Evolutionary conservation across 1,140 invertebrate species (phyloP).

Genomic region (Camponotus vicinus): DNA sequence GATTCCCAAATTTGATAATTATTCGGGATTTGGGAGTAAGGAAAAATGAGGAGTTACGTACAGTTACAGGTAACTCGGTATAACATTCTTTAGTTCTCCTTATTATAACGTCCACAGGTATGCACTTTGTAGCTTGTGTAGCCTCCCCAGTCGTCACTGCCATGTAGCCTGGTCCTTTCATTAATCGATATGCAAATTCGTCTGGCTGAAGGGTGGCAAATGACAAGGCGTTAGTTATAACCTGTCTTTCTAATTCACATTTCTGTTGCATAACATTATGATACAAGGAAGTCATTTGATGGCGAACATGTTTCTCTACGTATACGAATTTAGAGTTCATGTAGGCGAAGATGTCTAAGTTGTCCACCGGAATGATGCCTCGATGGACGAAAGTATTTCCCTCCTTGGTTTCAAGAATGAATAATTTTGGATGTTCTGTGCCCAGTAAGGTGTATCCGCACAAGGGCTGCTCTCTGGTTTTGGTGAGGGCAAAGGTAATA

Average conservation of each 20-base stretch:
- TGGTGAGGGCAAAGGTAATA: slow-evolving; percentile 48
- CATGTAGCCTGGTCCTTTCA: slow-evolving; percentile 70
- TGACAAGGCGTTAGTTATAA: slow-evolving; percentile 39
- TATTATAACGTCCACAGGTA: too few relatives aligned
- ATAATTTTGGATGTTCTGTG: slow-evolving; percentile 72
- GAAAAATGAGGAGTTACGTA: too few relatives aligned
- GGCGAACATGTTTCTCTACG: neutral
- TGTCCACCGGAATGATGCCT: neutral
- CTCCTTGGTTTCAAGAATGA: slow-evolving; percentile 55
- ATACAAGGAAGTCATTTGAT: neutral
- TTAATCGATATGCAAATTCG: slow-evolving; percentile 64
- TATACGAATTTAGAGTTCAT: slow-evolving; percentile 29
- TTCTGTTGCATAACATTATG: neutral
- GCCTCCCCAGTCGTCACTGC: too few relatives aligned
- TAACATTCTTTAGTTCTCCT: too few relatives aligned
- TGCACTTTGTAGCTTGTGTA: too few relatives aligned
- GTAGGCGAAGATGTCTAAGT: slow-evolving; percentile 8
- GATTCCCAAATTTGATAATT: too few relatives aligned
- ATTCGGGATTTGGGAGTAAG: too few relatives aligned
- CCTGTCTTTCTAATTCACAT: slow-evolving; percentile 8
- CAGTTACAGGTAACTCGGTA: too few relatives aligned
- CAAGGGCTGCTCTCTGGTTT: neutral
- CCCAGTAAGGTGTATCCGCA: slow-evolving; percentile 49
- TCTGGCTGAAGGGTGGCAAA: slow-evolving; percentile 59
- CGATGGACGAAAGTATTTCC: slow-evolving; percentile 4